Evolutionary conservation across 2,113 vertebrate genomes (phyloP).

Genomic region (Morphnarchus princeps): DNA sequence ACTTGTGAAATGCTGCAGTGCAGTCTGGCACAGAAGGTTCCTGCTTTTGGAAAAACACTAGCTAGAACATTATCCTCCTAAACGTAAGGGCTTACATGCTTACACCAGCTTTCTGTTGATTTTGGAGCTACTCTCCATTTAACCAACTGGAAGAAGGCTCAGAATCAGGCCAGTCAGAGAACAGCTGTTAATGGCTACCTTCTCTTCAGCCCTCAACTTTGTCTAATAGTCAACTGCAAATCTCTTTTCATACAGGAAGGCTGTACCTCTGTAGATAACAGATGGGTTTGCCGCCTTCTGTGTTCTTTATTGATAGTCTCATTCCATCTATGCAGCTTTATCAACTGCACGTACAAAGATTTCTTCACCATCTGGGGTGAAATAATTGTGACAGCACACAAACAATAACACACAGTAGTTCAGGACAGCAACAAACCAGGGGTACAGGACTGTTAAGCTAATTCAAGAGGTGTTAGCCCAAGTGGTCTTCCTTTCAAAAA

Average conservation of each 20-base stretch:
- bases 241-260: conserved; percentile 6
- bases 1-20: conserved; percentile 18
- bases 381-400: conserved; percentile 37
- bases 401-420: background rate
- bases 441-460: conserved; percentile 47
- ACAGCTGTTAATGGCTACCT: background rate
- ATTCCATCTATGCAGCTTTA: background rate
- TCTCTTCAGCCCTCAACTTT: background rate
- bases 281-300: background rate
- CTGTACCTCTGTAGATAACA: background rate
- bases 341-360: background rate
- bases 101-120: background rate
- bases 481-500: background rate
- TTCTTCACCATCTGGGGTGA: conserved; percentile 18
- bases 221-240: background rate
- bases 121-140: background rate
- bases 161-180: background rate
- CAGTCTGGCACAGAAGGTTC: conserved; percentile 44
- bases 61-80: background rate
- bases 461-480: conserved; percentile 4
- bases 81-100: background rate
- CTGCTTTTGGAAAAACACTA: conserved; percentile 29
- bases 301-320: background rate
- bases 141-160: background rate
- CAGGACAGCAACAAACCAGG: conserved; percentile 32